These are phyloP conservation scores for Odontesthes bonariensis DNA, from an alignment of 2,113 vertebrate species.

Conservation along the genomic window DNA sequence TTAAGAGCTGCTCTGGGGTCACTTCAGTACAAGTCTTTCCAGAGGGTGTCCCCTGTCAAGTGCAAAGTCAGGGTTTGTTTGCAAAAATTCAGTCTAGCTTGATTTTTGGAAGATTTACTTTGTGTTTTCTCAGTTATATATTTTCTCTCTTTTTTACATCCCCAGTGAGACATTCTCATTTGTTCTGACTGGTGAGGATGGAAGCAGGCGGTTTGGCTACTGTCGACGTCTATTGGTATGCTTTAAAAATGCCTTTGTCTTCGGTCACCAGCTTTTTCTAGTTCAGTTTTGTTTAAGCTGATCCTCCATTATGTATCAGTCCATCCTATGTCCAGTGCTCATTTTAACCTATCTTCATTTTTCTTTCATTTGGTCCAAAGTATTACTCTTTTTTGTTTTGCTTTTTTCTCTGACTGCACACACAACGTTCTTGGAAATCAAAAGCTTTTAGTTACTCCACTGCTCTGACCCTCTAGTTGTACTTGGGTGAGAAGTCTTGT, in stretches of 20 bases:
- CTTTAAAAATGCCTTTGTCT: slow-evolving; percentile 7
- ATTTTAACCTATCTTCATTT: not conserved
- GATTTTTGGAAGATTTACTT: slow-evolving; percentile 14
- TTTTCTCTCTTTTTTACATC: slow-evolving; percentile 13
- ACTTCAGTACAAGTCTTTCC: slow-evolving; percentile 9
- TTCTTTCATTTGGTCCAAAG: not conserved
- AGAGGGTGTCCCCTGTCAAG: slow-evolving; percentile 24
- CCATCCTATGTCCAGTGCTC: not conserved
- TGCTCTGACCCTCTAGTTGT: slow-evolving; percentile 26
- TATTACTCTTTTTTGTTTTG: slow-evolving; percentile 1
- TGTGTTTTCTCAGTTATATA: slow-evolving; percentile 7
- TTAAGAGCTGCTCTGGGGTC: no score
- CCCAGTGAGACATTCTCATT: slow-evolving; percentile 96
- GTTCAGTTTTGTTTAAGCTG: not conserved
- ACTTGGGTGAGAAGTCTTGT: slow-evolving; percentile 52
- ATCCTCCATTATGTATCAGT: not conserved
- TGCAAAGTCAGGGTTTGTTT: slow-evolving; percentile 31
- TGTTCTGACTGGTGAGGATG: slow-evolving; percentile 95
- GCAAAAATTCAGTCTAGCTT: not conserved
- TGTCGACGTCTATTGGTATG: slow-evolving; percentile 94
- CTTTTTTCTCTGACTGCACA: not conserved
- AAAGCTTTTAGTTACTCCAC: slow-evolving; percentile 37
- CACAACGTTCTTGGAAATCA: slow-evolving; percentile 19
- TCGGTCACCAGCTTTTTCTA: not conserved
- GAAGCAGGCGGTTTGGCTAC: slow-evolving; percentile 94